Percentiles rank a stretch among this genome's conserved stretches.
Evolutionary conservation across 2,797 vertebrate genomes (phyloP).

Genomic region (Syngnathus rostellatus): DNA sequence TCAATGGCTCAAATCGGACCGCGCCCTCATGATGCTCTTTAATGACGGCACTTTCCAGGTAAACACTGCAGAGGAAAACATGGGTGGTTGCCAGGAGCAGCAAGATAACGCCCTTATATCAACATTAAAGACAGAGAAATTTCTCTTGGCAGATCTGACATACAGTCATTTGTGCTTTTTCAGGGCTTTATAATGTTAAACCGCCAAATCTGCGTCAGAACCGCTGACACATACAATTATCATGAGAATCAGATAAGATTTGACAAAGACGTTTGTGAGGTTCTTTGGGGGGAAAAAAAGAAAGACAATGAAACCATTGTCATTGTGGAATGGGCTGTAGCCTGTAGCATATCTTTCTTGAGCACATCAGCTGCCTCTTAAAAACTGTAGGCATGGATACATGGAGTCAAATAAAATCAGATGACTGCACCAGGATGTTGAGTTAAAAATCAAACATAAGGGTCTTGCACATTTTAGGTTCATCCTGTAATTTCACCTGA

Average conservation of each 20-base stretch:
- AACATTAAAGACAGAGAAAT: neutral
- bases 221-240: no score
- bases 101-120: neutral
- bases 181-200: no score
- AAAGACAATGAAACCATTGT: neutral
- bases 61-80: constrained; percentile 38
- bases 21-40: constrained; percentile 98
- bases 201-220: no score
- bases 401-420: no score
- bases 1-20: constrained; percentile 98
- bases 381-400: neutral
- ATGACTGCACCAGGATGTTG: no score
- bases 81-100: constrained; percentile 14
- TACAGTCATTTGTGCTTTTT: no score
- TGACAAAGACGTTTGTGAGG: no score
- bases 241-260: neutral
- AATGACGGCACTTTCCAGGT: constrained; percentile 99
- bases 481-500: no score
- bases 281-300: no score
- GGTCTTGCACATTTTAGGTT: no score
- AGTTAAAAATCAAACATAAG: no score
- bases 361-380: neutral
- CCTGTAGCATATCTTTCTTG: neutral
- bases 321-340: neutral
- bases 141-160: no score